Conservation (phyloP, 1,140 invertebrate species). For the Lepidurus apus region DNA sequence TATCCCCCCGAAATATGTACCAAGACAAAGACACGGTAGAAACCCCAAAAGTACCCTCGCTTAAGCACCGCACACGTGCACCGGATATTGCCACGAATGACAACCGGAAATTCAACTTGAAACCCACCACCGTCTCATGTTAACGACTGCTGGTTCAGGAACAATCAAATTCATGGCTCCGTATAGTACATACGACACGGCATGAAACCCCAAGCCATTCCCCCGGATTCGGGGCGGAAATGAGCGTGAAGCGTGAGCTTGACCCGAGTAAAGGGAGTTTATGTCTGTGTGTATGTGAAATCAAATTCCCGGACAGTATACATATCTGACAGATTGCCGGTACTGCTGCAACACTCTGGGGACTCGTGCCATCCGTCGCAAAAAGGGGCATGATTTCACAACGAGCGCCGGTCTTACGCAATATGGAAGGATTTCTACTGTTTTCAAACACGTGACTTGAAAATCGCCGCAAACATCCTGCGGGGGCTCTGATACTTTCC, state of each 20-base stretch:
- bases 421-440: no score
- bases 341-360: not conserved
- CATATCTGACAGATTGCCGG: not conserved
- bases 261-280: not conserved
- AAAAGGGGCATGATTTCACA: no score
- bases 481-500: no score
- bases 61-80: not conserved
- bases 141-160: not conserved
- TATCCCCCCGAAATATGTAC: no score
- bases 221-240: not conserved
- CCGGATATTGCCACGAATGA: not conserved
- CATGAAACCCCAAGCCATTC: no score
- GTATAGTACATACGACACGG: not conserved
- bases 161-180: not conserved
- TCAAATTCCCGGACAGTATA: not conserved
- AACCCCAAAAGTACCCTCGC: no score
- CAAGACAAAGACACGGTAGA: no score
- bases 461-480: no score
- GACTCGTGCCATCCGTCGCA: no score
- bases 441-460: no score
- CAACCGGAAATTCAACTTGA: not conserved
- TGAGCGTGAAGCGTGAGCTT: constrained; percentile 1
- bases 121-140: not conserved
- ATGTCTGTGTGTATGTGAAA: not conserved
- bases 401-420: no score